Evolutionary conservation across 1,140 invertebrate species (phyloP), one percentile per base, ranked within the genome.

Genomic region (Euwallacea fornicatus): DNA sequence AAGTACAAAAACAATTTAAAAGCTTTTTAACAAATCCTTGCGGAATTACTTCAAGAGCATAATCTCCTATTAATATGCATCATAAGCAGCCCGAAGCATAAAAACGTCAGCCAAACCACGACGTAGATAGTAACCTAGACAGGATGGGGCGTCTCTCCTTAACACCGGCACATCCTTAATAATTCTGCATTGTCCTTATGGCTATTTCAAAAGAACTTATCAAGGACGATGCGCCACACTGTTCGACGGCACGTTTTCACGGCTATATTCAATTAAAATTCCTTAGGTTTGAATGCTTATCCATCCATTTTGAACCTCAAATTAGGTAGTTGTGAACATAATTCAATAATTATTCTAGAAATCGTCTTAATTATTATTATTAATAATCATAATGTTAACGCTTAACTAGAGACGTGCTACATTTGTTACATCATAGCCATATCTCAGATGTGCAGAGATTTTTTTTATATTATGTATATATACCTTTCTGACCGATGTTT

Each of bases 31-130:
- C 21, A 33, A 50, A 13, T 50, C 9, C 9, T 50, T 50, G 46
- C 46, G 13, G 13, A 50, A 50, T 50, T 13, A 50, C 46, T 13
- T 50, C 9, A 13, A 56, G 16, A 16, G 8, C 16, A 56, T 56
- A 56, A 56, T 56, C 54, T 21, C 15, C 54, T 13, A 56, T 56
- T 56, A 56, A 56, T 56, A 56, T 56, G 54, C 54, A 56, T 13
- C 11, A 8, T 56, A 56, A 56, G 54, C 15, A 56, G 54, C 54
- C 15, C 16, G 4, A 56, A 56, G 54, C 54, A 56, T 56, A 56
- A 56, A 56, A 4, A 56, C 54, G 54, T 56, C 54, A 56, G 16
- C 11, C 10, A 15, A 2, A 56, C 16, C 54, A 56, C 10, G 15
- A 15, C 54, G 16, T 56, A 56, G 15, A 56, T 16, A 56, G 46